phyloP scores from a whole-genome alignment of 2,113 vertebrate species.

The Clarias macrocephalus region DNA sequence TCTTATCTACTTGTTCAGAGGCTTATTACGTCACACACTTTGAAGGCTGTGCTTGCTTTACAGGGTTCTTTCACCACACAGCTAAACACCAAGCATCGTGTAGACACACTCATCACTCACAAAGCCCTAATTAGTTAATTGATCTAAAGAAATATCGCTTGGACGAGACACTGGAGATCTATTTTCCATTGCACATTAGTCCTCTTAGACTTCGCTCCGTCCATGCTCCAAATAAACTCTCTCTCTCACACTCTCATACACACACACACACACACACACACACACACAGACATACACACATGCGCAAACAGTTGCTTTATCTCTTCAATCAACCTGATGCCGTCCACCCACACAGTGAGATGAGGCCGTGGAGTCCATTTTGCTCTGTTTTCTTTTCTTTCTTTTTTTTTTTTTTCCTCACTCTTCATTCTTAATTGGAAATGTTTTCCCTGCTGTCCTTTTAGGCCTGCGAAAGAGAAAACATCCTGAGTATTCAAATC shows the following conservation, averaged over 20 bases:
- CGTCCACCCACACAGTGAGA: neutral
- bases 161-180: neutral
- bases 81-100: neutral
- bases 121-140: conserved; percentile 28
- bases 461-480: conserved; percentile 18
- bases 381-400: neutral
- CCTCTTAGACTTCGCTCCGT: neutral
- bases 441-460: conserved; percentile 25
- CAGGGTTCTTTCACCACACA: neutral
- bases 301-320: neutral
- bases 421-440: conserved; percentile 24
- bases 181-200: conserved; percentile 19
- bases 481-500: conserved; percentile 42
- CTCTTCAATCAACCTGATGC: neutral
- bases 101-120: neutral
- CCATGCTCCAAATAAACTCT: neutral
- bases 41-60: neutral
- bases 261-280: conserved; percentile 5
- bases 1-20: neutral
- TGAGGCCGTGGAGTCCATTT: neutral
- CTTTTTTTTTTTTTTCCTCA: neutral
- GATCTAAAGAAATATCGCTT: neutral
- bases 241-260: neutral
- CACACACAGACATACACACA: conserved; percentile 8
- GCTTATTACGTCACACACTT: neutral